Conservation (phyloP, 2,797 vertebrate genomes). For the Myotis myotis region DNA sequence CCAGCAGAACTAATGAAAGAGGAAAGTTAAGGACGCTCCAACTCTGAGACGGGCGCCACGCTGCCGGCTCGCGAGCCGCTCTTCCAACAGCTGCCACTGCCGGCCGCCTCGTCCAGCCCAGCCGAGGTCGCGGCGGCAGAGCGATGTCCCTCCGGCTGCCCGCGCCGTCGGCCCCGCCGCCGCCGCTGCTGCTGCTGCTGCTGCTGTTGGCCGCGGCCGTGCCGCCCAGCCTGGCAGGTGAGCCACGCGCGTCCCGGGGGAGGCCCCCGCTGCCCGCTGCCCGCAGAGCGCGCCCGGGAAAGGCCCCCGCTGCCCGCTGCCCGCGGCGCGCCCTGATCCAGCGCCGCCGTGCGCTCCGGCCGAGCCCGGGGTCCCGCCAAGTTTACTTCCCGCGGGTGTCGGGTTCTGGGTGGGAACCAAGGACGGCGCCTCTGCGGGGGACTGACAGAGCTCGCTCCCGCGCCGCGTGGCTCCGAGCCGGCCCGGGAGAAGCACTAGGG, state of each 20-base stretch:
- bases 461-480: background rate
- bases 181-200: background rate
- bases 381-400: background rate
- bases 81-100: background rate
- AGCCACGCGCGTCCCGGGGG: background rate
- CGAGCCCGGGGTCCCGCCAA: background rate
- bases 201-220: background rate
- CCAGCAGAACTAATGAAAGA: background rate
- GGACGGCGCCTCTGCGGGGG: background rate
- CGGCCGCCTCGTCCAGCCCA: background rate
- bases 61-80: background rate
- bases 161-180: background rate
- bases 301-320: too few relatives aligned
- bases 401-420: background rate
- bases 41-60: background rate
- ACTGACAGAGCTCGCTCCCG: background rate
- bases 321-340: too few relatives aligned
- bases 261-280: background rate
- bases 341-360: background rate
- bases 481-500: background rate
- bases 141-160: constrained; percentile 58
- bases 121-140: background rate
- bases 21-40: constrained; percentile 8
- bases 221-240: constrained; percentile 42
- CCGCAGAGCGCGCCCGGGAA: background rate